Base-by-base conservation (phyloP, 2,797 vertebrate species). In the Etheostoma perlongum region DNA sequence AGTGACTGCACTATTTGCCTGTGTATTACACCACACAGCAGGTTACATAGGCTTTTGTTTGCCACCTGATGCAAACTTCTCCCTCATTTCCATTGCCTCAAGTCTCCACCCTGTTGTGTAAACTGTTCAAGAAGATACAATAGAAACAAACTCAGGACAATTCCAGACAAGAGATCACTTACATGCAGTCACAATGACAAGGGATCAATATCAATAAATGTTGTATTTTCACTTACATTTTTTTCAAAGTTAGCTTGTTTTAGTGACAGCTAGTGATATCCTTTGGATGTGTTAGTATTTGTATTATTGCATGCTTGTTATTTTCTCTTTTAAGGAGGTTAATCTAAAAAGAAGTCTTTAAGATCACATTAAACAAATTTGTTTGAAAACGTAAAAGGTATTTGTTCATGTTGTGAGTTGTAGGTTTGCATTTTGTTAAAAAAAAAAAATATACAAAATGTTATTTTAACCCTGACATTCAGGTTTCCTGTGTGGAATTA, bases 41-140 rank as follows among this genome's bases (percentile, higher is more conserved):
- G 79, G 79, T 89, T 91, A 76, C 51, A 79, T 81, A 85, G 83
- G 79, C 83, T 84, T 89, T 91, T 92, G 83, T 89, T 83, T 68
- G 64, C 62, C 57, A 72, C 59, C 80, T 71, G 67, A 90, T 88
- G 90, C 90, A 92, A 93, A 91, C 57, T 76, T 61, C 69, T 47
- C 33, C 66, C 70, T 91, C 59, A 89, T 94, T 92, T 93, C 72
- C 83, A 88, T 83, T 44, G 16, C 63, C 33, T 74, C 54, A 10
- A 71, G 55, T 75, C 85, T 67, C 75, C 85, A 67, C 67, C 71
- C 75, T 10, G 5, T 44, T 89, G 73, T 88, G 78, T 59, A 84
- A 88, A 90, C 80, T 76, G 49, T 76, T 18, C 8, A 49, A 62
- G 54, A 72, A 57, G 25, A 19, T 33, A 42, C 42, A 54, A 67